Percentiles rank a stretch among this genome's conserved stretches.
Conservation (phyloP, 2,797 vertebrate genomes). For the Vireo griseus region DNA sequence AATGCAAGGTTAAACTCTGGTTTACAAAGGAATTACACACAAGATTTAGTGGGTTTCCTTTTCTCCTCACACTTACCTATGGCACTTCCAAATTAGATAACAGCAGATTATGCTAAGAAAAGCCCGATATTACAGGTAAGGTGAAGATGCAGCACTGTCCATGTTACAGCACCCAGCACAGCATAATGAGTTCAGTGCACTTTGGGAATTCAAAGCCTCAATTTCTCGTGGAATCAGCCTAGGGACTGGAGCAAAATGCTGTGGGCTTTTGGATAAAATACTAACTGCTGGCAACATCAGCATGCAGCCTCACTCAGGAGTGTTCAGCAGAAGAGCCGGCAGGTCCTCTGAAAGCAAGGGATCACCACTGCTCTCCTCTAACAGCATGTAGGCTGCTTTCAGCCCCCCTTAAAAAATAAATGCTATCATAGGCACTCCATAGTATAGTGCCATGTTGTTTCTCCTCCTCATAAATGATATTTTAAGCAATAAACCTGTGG, state of each 20-base stretch:
- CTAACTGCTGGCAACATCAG: neutral
- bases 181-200: accelerated
- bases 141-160: neutral
- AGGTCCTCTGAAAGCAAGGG: neutral
- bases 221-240: neutral
- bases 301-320: neutral
- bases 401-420: neutral
- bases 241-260: neutral
- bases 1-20: neutral
- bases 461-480: neutral
- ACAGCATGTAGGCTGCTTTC: neutral
- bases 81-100: neutral
- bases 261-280: neutral
- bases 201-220: neutral
- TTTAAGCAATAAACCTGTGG: neutral
- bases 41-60: neutral
- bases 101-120: neutral
- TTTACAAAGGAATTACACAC: neutral
- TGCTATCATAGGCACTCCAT: neutral
- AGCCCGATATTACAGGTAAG: neutral
- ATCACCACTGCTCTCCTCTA: neutral
- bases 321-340: accelerated
- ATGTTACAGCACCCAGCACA: neutral
- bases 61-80: neutral
- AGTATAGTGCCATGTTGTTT: neutral